Percentiles rank a stretch among this genome's conserved stretches.
phyloP scores from a whole-genome alignment of 2,797 vertebrate genomes.

The Sebastes diploproa region DNA sequence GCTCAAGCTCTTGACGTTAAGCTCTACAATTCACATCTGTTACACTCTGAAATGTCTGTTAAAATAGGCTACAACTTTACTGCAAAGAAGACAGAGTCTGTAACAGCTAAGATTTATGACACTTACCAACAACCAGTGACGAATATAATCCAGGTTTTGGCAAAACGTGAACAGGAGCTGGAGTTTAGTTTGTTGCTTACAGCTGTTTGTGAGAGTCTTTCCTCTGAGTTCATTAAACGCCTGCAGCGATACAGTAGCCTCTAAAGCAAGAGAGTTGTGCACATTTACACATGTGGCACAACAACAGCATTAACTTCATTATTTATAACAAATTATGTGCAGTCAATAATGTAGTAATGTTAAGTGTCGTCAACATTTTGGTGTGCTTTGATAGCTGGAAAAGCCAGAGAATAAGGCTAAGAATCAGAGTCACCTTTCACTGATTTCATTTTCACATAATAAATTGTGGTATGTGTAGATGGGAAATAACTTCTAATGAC shows the following conservation, averaged over 20 bases:
- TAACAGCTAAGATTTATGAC: background rate
- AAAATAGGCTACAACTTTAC: background rate
- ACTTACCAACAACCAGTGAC: background rate
- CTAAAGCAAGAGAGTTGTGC: no score
- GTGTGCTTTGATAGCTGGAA: background rate
- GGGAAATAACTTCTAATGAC: constrained; percentile 39
- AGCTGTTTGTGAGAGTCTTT: background rate
- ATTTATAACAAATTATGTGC: no score
- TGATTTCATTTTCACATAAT: constrained; percentile 32
- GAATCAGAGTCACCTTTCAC: constrained; percentile 4
- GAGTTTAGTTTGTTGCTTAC: background rate
- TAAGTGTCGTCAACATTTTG: background rate
- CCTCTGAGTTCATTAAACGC: background rate
- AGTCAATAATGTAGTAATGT: no score
- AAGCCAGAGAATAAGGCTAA: background rate
- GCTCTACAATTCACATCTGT: background rate
- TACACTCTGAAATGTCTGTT: background rate
- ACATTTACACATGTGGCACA: no score
- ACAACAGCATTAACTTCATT: no score
- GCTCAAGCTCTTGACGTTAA: background rate
- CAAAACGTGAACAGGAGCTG: background rate
- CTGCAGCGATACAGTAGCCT: no score
- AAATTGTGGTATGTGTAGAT: constrained; percentile 19
- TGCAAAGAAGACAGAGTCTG: background rate
- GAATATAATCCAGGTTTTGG: background rate